phyloP scores from a whole-genome alignment of 2,797 vertebrate genomes.

The Hozukius guyotensis region DNA sequence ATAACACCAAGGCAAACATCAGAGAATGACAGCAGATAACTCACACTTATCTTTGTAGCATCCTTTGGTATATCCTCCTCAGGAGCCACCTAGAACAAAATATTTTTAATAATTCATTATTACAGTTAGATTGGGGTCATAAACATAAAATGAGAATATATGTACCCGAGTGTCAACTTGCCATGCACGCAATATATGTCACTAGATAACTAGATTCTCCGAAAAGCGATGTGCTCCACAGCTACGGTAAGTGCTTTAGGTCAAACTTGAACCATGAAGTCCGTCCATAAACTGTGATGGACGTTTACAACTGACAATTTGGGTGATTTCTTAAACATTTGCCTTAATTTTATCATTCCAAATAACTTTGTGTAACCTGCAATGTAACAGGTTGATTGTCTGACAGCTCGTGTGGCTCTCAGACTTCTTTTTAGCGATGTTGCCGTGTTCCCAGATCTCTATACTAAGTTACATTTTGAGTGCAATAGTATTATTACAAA shows the following conservation, averaged over 20 bases:
- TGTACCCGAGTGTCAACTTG: neutral
- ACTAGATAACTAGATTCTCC: neutral
- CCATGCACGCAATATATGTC: neutral
- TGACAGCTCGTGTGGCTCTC: neutral
- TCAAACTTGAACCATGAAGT: neutral
- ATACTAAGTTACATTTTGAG: neutral
- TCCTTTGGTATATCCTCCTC: slow-evolving; percentile 91
- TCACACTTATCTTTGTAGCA: slow-evolving; percentile 98
- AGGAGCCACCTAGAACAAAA: slow-evolving; percentile 83
- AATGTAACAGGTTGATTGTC: neutral
- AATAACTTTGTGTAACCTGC: neutral
- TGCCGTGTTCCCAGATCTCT: neutral
- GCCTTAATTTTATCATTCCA: neutral
- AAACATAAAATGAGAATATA: neutral
- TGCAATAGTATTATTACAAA: rapidly evolving
- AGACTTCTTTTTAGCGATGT: neutral
- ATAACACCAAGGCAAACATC: slow-evolving; percentile 14
- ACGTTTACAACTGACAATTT: neutral
- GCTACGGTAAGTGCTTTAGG: neutral
- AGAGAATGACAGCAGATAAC: slow-evolving; percentile 65
- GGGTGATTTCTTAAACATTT: neutral
- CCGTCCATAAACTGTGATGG: neutral
- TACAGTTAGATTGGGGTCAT: neutral
- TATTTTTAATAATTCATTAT: neutral
- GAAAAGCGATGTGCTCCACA: neutral